Evolutionary conservation across 2,888 invertebrate genomes (phyloP).

Genomic region (Drosophila bunnanda): DNA sequence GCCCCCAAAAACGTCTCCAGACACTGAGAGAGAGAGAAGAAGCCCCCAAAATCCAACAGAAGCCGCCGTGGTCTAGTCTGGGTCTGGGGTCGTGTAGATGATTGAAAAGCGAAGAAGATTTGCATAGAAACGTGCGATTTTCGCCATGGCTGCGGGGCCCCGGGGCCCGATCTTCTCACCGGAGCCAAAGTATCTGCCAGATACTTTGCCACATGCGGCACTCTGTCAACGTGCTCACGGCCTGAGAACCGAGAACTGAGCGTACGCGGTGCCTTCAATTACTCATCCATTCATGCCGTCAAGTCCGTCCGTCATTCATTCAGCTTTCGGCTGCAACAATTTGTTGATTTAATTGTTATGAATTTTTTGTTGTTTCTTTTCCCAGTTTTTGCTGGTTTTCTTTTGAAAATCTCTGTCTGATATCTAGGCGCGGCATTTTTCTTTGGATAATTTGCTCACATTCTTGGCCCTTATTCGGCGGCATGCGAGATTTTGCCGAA

Average conservation of each 20-base stretch:
- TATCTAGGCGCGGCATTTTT: slow-evolving; percentile 31
- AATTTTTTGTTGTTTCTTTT: slow-evolving; percentile 35
- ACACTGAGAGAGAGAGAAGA: slow-evolving; percentile 38
- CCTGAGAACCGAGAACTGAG: slow-evolving; percentile 66
- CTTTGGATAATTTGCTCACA: slow-evolving; percentile 46
- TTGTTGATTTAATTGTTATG: slow-evolving; percentile 63
- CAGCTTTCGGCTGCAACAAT: slow-evolving; percentile 55
- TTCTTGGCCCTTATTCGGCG: slow-evolving; percentile 21
- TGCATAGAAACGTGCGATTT: slow-evolving; percentile 80
- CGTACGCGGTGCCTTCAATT: slow-evolving; percentile 61
- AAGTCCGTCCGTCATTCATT: slow-evolving; percentile 59
- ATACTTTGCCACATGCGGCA: slow-evolving; percentile 57
- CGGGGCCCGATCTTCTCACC: slow-evolving; percentile 59
- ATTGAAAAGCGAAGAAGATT: slow-evolving; percentile 75
- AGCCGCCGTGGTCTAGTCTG: slow-evolving; percentile 42
- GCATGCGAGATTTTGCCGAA: slow-evolving; percentile 8
- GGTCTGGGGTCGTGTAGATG: slow-evolving; percentile 54
- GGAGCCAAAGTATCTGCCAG: slow-evolving; percentile 49
- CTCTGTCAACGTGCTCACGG: slow-evolving; percentile 74
- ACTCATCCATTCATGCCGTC: slow-evolving; percentile 68
- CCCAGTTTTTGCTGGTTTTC: background rate
- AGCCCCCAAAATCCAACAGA: slow-evolving; percentile 50
- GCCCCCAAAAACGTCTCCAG: slow-evolving; percentile 48
- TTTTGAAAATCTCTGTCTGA: slow-evolving; percentile 13
- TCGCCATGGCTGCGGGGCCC: slow-evolving; percentile 55